These are phyloP conservation scores for Noctua janthina DNA, from an alignment of 2,888 invertebrate species.

Conservation along the genomic window DNA sequence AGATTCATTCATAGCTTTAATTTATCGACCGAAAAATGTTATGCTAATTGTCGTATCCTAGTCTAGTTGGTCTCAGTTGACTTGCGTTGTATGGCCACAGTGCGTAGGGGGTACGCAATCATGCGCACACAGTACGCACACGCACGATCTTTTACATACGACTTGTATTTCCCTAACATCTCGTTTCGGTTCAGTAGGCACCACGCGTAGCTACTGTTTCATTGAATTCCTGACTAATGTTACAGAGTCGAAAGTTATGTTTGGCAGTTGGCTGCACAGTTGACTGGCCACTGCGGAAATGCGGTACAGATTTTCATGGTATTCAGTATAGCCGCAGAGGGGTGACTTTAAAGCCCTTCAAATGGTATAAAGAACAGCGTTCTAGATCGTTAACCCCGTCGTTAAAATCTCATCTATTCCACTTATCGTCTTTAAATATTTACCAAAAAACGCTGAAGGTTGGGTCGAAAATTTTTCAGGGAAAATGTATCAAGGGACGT, in stretches of 20 bases:
- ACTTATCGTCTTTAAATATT: constrained; percentile 2
- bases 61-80: constrained; percentile 58
- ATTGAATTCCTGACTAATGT: constrained; percentile 24
- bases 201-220: constrained; percentile 49
- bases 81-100: constrained; percentile 46
- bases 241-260: constrained; percentile 37
- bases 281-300: constrained; percentile 21
- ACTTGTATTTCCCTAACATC: constrained; percentile 73
- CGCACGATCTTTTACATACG: constrained; percentile 74
- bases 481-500: not conserved
- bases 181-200: constrained; percentile 70
- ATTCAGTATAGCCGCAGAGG: not conserved
- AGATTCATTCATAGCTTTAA: constrained; percentile 33
- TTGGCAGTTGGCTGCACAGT: constrained; percentile 6
- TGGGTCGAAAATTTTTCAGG: not conserved
- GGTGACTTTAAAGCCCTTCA: constrained; percentile 8
- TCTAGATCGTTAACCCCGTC: constrained; percentile 8
- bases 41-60: constrained; percentile 55
- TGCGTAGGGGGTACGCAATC: constrained; percentile 48
- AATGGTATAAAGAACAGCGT: not conserved
- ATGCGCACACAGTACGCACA: constrained; percentile 50
- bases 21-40: constrained; percentile 64
- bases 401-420: constrained; percentile 32
- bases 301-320: constrained; percentile 11
- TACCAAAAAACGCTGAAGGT: not conserved